Evolutionary conservation across 2,797 vertebrate genomes (phyloP).

Genomic region (Poecilia wingei): DNA sequence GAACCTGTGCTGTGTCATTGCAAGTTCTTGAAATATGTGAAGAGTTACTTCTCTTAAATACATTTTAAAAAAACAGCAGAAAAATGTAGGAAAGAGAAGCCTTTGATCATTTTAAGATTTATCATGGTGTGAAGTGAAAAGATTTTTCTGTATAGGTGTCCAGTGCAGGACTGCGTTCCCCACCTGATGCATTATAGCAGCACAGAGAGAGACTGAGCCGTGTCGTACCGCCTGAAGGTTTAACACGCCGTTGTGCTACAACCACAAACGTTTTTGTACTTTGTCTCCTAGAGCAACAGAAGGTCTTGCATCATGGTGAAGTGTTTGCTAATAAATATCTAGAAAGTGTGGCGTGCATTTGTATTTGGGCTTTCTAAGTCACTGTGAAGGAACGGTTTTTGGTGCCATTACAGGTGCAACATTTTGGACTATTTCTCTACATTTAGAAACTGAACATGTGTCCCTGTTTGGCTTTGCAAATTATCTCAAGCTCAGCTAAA

Average conservation of each 20-base stretch:
- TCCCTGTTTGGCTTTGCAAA: background rate
- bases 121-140: constrained; percentile 17
- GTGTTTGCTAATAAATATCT: background rate
- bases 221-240: background rate
- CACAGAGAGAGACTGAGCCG: constrained; percentile 37
- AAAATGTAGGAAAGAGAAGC: constrained; percentile 9
- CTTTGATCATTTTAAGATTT: constrained; percentile 36
- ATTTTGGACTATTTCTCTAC: background rate
- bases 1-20: constrained; percentile 41
- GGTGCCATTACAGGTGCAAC: background rate
- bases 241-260: background rate
- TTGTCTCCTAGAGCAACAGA: background rate
- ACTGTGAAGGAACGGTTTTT: background rate
- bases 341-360: background rate
- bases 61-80: background rate
- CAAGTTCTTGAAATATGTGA: constrained; percentile 49
- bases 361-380: background rate
- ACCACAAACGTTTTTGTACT: background rate
- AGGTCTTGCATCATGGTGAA: background rate
- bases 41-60: constrained; percentile 47
- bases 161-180: constrained; percentile 29
- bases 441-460: background rate
- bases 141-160: constrained; percentile 40
- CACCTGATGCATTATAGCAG: constrained; percentile 27
- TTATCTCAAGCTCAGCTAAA: background rate